Base-by-base conservation (phyloP, 2,888 invertebrate species). In the Diogma glabrata region DNA sequence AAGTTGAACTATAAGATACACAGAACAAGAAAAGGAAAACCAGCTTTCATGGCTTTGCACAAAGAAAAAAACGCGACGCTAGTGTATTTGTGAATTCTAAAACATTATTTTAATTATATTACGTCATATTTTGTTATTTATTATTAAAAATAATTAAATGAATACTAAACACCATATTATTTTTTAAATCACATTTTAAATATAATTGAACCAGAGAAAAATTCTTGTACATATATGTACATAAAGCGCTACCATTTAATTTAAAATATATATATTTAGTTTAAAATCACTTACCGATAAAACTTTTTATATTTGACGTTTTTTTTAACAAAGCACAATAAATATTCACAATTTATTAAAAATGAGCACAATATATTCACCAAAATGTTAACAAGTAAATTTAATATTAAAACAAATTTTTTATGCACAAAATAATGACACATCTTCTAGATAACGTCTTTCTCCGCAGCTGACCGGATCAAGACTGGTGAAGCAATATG, bases 381-480 rank as follows among this genome's bases (percentile, higher is more conserved):
- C 33, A 48, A 48, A 48, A 16, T 24, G 46, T 24, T 24, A 46
- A 46, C 46, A 24, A 24, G 23, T 46, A 46, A 16, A 46, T 46
- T n/a, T n/a, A n/a, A 24, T 24, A 24, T 46, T 46, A 46, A 46
- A 46, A 46, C 46, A 46, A 46, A 14, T 22, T 33, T 48, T 45
- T 30, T 49, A 51, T 52, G 55, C 56, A 57, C 53, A 46, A 50
- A 57, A 56, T 52, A 52, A 53, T 52, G 52, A 55, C 57, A 74
- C 74, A 67, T 72, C 67, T 69, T 65, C 46, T 48, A 48, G 19
- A 48, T 33, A 33, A 72, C 73, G 75, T 74, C 73, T 67, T 63
- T 60, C 72, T 68, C 72, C 69, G 69, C 70, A 69, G 70, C 67
- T 72, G 69, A 73, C 72, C 72, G 72, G 74, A 75, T 73, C 74